Base-by-base conservation (phyloP, 2,797 vertebrate genomes). In the Siniperca obscura region DNA sequence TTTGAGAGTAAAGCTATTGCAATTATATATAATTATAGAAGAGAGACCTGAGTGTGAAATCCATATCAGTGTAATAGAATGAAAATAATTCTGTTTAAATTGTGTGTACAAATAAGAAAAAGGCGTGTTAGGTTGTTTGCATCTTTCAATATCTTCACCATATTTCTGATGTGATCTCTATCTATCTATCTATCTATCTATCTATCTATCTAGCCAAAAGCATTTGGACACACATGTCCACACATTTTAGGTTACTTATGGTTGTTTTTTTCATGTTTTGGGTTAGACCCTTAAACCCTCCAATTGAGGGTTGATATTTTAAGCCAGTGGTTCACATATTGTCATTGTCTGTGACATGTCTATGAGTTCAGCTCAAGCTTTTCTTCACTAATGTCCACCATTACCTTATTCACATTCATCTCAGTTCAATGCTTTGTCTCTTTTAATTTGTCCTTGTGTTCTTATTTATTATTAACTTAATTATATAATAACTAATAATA, bases 31-130 rank as follows among this genome's bases (percentile, higher is more conserved):
- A 81, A 86, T 76, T 74, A 76, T 16, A 73, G 38, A 77, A 48
- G 30, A 85, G 30, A 65, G 62, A 82, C 38, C n/a, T 50, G 53
- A 79, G 65, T 74, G 75, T 81, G 82, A 88, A 77, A 81, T 84
- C 19, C 38, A 36, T 30, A 81, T 82, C 65, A 64, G 62, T 71
- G 52, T 36, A 60, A 80, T n/a, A 82, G 40, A 87, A 82, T 42
- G 22, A 72, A 70, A 70, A 48, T 34, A 17, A 36, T 69, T 76
- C 2, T 30, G n/a, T 75, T 73, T 53, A 46, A 64, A 68, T 11
- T 42, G 2, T 34, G 34, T 48, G 3, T 3, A 50, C 38, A 42
- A 53, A 69, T 19, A 36, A 53, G 1, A 50, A 72, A 38, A 30
- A 40, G 9, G 21, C 4, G 19, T 38, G 2, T 22, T 21, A 17